A percentile compares a stretch with the other conserved stretches of the same genome.
These are phyloP conservation scores for Coregonus sp. DNA, from an alignment of 2,797 vertebrate genomes.

Conservation along the genomic window DNA sequence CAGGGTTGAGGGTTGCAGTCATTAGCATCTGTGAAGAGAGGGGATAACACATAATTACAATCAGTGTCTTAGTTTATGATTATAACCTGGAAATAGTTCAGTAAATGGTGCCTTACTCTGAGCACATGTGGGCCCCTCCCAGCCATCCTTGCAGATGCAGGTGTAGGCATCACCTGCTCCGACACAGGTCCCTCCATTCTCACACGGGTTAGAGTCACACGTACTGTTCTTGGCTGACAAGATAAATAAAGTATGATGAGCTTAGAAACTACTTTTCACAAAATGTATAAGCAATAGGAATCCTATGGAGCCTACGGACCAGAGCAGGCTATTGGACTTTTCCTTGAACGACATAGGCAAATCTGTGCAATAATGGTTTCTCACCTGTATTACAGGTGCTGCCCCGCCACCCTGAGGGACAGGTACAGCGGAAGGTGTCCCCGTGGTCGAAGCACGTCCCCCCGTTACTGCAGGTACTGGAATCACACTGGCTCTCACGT, in stretches of 20 bases:
- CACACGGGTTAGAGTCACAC: slow-evolving; percentile 89
- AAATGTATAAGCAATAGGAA: background rate
- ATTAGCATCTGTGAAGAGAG: slow-evolving; percentile 81
- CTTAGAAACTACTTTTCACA: background rate
- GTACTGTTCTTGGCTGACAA: slow-evolving; percentile 87
- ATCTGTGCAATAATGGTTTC: slow-evolving; percentile 1
- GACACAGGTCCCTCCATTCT: slow-evolving; percentile 92
- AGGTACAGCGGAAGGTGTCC: slow-evolving; percentile 88
- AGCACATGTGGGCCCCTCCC: slow-evolving; percentile 89
- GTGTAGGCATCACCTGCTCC: slow-evolving; percentile 87
- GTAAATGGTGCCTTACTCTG: slow-evolving; percentile 78
- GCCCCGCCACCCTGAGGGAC: slow-evolving; percentile 86
- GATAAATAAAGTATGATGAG: background rate
- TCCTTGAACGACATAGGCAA: background rate
- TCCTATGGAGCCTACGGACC: background rate
- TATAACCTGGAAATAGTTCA: background rate
- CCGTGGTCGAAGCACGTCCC: slow-evolving; percentile 91
- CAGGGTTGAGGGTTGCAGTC: slow-evolving; percentile 95
- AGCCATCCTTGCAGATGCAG: slow-evolving; percentile 96
- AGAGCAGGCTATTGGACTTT: background rate
- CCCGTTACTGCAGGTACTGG: slow-evolving; percentile 88
- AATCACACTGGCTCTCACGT: slow-evolving; percentile 93
- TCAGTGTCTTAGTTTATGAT: background rate
- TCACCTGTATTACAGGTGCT: slow-evolving; percentile 90
- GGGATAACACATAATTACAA: slow-evolving; percentile 21